Evolutionary conservation across 2,888 invertebrate species (phyloP).

Genomic region (Saturnia pavonia): DNA sequence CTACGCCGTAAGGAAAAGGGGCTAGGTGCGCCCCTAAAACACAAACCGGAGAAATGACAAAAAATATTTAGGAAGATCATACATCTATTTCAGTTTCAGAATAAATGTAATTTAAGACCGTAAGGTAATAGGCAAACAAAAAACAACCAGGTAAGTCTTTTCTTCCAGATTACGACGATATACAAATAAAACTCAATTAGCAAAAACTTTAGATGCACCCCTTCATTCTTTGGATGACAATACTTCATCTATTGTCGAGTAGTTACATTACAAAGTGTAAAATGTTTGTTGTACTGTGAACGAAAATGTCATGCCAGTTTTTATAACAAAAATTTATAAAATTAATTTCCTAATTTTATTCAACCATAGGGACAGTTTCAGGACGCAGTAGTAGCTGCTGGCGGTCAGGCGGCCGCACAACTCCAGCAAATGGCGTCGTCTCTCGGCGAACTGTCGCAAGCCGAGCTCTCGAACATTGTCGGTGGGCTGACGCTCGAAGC

Average conservation of each 20-base stretch:
- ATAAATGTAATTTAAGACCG: no score
- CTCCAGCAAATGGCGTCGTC: conserved; percentile 77
- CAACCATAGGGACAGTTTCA: conserved; percentile 55
- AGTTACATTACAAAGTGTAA: neutral
- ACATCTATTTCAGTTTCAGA: no score
- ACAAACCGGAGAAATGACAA: no score
- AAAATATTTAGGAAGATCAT: no score
- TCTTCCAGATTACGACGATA: no score
- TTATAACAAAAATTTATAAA: neutral
- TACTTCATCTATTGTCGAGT: conserved; percentile 30
- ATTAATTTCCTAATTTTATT: conserved; percentile 1
- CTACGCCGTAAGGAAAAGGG: no score
- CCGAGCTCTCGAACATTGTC: conserved; percentile 86
- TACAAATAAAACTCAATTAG: no score
- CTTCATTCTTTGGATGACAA: no score
- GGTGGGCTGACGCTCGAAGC: conserved; percentile 80
- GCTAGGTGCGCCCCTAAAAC: no score
- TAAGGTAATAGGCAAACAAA: no score
- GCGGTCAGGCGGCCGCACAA: conserved; percentile 78
- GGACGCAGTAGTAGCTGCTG: conserved; percentile 84
- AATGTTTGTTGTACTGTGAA: neutral
- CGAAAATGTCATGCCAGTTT: neutral
- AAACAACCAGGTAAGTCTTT: no score
- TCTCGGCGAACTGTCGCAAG: conserved; percentile 87
- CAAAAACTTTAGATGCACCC: no score